Conservation (phyloP, 2,797 vertebrate genomes). For the Leptodactylus fallax region DNA sequence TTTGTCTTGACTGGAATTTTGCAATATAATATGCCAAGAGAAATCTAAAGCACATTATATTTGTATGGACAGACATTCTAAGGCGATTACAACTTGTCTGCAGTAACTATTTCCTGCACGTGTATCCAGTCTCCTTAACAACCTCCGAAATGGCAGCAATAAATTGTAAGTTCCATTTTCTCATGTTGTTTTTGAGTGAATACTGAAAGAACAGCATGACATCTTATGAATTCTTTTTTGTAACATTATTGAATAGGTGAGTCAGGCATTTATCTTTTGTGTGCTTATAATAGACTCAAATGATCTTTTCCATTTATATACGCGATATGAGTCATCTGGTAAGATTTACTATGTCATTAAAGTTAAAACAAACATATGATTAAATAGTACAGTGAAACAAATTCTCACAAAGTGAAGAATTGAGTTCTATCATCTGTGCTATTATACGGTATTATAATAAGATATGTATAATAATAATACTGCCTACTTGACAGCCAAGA, state of each 20-base stretch:
- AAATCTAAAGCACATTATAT: constrained; percentile 3
- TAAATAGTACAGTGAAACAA: constrained; percentile 46
- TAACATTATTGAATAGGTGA: constrained; percentile 53
- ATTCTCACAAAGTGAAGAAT: constrained; percentile 16
- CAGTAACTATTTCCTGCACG: constrained; percentile 21
- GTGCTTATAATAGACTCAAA: constrained; percentile 45
- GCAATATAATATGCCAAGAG: not conserved
- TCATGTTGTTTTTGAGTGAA: constrained; percentile 39
- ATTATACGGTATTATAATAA: constrained; percentile 48
- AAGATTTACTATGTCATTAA: constrained; percentile 57
- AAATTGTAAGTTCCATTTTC: constrained; percentile 38
- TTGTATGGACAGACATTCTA: not conserved
- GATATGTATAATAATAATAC: constrained; percentile 31
- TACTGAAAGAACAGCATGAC: constrained; percentile 49
- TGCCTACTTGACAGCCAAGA: not conserved
- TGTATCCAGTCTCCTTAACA: constrained; percentile 40
- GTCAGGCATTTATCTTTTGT: constrained; percentile 54
- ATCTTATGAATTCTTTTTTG: constrained; percentile 50
- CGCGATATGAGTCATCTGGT: constrained; percentile 46
- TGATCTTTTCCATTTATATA: constrained; percentile 57
- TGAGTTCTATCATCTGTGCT: constrained; percentile 25
- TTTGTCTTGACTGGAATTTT: not conserved
- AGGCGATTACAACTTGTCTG: constrained; percentile 15
- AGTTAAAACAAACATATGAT: constrained; percentile 48
- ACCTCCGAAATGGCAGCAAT: constrained; percentile 23